Evolutionary conservation across 2,113 vertebrate genomes (phyloP).

Genomic region (Forbesichthys papilliferus): DNA sequence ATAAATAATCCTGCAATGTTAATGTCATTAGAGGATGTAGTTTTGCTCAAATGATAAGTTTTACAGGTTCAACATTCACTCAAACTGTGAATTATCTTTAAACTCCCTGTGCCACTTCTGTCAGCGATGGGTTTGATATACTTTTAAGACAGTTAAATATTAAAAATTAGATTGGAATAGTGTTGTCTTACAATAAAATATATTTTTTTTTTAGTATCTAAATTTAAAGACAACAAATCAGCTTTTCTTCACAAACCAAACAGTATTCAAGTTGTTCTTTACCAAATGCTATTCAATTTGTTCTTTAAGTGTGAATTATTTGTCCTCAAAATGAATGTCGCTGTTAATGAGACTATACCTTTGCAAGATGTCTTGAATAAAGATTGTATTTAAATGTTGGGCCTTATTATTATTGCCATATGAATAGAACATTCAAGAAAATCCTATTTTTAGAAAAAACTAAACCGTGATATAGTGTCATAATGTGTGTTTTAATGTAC

Average conservation of each 20-base stretch:
- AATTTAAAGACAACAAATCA: constrained; percentile 32
- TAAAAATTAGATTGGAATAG: constrained; percentile 4
- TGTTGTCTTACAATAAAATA: constrained; percentile 21
- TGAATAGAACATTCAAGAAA: not conserved
- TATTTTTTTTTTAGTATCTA: constrained; percentile 35
- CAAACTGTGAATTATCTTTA: constrained; percentile 48
- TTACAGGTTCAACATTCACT: not conserved
- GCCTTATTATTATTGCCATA: not conserved
- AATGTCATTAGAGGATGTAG: constrained; percentile 1
- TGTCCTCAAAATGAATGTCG: constrained; percentile 52
- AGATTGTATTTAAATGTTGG: constrained; percentile 64
- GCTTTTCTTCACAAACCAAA: constrained; percentile 36
- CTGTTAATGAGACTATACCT: constrained; percentile 72
- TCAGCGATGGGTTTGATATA: constrained; percentile 25
- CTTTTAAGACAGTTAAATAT: constrained; percentile 10
- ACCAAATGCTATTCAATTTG: constrained; percentile 68
- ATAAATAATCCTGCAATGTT: constrained; percentile 16
- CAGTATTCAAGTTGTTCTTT: constrained; percentile 58
- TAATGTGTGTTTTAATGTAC: too few relatives aligned
- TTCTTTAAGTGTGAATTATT: constrained; percentile 71
- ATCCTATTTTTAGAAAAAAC: too few relatives aligned
- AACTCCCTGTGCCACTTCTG: not conserved
- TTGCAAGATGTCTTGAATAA: constrained; percentile 72
- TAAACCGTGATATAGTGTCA: too few relatives aligned
- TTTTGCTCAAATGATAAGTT: not conserved